Conservation (phyloP, 2,113 vertebrate species). For the Gobius niger region DNA sequence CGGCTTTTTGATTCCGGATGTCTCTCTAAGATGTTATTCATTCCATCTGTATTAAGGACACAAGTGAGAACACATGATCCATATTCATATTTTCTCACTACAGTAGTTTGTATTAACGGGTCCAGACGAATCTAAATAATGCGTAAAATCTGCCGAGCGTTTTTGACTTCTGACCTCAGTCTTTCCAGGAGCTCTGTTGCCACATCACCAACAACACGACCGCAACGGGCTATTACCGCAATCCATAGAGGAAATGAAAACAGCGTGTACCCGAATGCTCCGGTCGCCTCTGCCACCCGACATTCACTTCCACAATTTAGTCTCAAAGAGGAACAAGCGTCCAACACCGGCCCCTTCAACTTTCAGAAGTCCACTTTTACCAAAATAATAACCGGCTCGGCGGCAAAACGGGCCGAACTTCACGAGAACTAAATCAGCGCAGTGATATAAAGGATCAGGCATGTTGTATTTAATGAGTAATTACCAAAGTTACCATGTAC, state of each 20-base stretch:
- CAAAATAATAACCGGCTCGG: not conserved
- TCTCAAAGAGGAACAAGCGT: slow-evolving; percentile 56
- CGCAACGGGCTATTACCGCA: slow-evolving; percentile 31
- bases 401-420: too few species aligned
- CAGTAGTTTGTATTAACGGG: too few species aligned
- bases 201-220: slow-evolving; percentile 28
- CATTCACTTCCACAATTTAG: slow-evolving; percentile 70
- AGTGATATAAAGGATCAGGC: too few species aligned
- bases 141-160: not conserved
- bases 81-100: too few species aligned
- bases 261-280: slow-evolving; percentile 48
- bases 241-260: slow-evolving; percentile 70
- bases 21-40: too few species aligned
- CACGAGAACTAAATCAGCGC: too few species aligned
- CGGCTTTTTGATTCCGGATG: not conserved
- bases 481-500: too few species aligned
- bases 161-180: slow-evolving; percentile 2
- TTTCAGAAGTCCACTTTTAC: slow-evolving; percentile 12
- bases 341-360: slow-evolving; percentile 6
- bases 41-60: too few species aligned
- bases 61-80: too few species aligned
- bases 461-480: too few species aligned
- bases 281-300: slow-evolving; percentile 47
- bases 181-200: slow-evolving; percentile 33
- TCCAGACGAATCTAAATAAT: not conserved